Evolutionary conservation across 2,888 invertebrate species (phyloP), one percentile per base, ranked within the genome.

Genomic region (Muschampia plurimacula): DNA sequence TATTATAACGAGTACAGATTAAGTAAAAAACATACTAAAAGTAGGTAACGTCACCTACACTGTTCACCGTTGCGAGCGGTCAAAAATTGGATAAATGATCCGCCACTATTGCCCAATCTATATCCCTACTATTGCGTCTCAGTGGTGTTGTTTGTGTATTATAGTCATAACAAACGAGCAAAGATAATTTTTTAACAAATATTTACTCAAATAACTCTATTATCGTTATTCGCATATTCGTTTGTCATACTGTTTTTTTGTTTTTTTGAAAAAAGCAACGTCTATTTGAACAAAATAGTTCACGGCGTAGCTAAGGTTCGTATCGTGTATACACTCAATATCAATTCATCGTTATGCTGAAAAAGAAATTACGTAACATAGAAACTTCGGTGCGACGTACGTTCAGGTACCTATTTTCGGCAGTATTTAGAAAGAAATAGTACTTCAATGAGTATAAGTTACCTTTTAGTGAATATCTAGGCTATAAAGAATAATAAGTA

Each of bases 301-400:
- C 32, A 28, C 46, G 32, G 15, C n/a, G 41, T 46, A 36, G 60
- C 7, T 32, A 60, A n/a, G 6, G 13, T n/a, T 60, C n/a, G n/a
- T 28, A 10, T 49, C 52, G 44, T 65, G 32, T 65, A 46, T 70
- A 65, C 57, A 57, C 15, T 59, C 65, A 70, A 65, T 70, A 70
- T 57, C 64, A 15, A 15, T 65, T 32, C 15, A 49, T 13, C 28
- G n/a, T 28, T 63, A 69, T 55, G 52, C 49, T 69, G 41, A 69
- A 63, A 63, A 63, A 67, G 60, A 63, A 69, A 69, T 55, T 69
- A 32, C 28, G 55, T 55, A 13, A 28, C 8, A 9, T 55, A 55
- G 9, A 55, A 55, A 55, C 22, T 55, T 55, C 55, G 55, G 55
- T 22, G 55, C 22, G 52, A 15, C 15, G 52, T 52, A 52, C 52